Evolutionary conservation across 1,140 invertebrate genomes (phyloP), one percentile per base, ranked within the genome.

Genomic region (Kradibia gibbosae): DNA sequence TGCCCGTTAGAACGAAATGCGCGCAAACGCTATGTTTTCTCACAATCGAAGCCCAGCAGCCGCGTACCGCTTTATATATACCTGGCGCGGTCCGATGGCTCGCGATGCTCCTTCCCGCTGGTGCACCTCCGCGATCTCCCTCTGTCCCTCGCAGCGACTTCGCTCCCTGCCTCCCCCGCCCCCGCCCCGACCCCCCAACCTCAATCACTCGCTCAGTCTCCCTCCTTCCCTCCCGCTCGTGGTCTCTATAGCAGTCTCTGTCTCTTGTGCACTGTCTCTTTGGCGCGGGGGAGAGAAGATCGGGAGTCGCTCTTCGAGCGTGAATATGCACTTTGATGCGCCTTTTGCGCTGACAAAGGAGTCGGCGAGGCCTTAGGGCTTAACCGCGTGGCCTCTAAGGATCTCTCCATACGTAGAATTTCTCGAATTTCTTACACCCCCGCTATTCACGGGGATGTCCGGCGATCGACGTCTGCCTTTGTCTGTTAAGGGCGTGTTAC

Each of bases 41-140:
- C 65, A 78, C 81, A 73, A 74, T 82, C 76, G 70, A 78, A 82
- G 81, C 76, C 76, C 76, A 79, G 76, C 76, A 79, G 81, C 70
- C 53, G 67, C 22, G 39, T 50, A 34, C 65, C 70, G 53, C 55
- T 72, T 79, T 82, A 82, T 82, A 82, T 82, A 82, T 79, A 75
- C 76, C 75, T 75, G 57, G 10, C 48, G 70, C 11, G 20, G 13
- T 13, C 45, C 57, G 31, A 45, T 25, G 67, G 25, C 48, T 8
- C 20, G 39, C 65, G 53, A 72, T 65, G 70, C 60, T 75, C 70
- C 67, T 72, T 74, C 75, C 55, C 67, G 11, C 39, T 22, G 15
- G 48, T 34, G 7, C 20, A 10, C 65, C 55, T 62, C 28, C 13
- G n/a, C n/a, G n/a, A n/a, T n/a, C n/a, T 13, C 1, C 15, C 20